These are phyloP conservation scores for Megalonaias nervosa DNA, from an alignment of 1,140 invertebrate species.

Conservation along the genomic window DNA sequence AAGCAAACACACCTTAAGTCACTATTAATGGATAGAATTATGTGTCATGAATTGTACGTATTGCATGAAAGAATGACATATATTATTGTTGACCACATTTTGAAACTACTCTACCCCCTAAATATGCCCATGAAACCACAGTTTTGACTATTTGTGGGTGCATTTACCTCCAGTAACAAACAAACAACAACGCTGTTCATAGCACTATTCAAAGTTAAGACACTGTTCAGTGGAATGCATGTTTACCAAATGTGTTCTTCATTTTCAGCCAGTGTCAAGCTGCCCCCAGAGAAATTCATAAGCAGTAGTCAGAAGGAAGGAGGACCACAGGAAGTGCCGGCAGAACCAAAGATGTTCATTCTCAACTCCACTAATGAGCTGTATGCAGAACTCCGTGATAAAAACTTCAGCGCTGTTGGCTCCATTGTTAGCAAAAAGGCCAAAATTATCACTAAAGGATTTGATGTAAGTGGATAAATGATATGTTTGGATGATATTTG, in stretches of 20 bases:
- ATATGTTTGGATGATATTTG: no score
- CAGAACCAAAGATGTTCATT: constrained; percentile 86
- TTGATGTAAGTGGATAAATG: constrained; percentile 76
- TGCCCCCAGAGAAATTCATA: constrained; percentile 87
- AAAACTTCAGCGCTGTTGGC: constrained; percentile 94
- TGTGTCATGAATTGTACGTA: no score
- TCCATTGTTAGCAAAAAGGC: constrained; percentile 89
- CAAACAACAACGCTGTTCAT: no score
- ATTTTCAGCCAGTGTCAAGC: constrained; percentile 82
- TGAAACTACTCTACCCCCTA: no score
- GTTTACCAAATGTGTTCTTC: constrained; percentile 19
- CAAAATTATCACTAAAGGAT: constrained; percentile 85
- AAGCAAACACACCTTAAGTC: no score
- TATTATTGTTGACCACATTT: no score
- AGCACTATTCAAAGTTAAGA: no score
- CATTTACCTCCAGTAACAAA: no score
- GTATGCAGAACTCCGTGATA: constrained; percentile 90
- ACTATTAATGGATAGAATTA: no score
- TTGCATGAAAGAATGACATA: no score
- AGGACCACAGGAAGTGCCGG: constrained; percentile 63
- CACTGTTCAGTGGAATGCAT: not conserved
- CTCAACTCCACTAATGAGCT: constrained; percentile 93
- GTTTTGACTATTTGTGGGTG: no score
- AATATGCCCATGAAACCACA: no score
- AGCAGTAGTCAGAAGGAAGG: constrained; percentile 43